Conservation (phyloP, 2,113 vertebrate genomes). For the Lamprotornis superbus region DNA sequence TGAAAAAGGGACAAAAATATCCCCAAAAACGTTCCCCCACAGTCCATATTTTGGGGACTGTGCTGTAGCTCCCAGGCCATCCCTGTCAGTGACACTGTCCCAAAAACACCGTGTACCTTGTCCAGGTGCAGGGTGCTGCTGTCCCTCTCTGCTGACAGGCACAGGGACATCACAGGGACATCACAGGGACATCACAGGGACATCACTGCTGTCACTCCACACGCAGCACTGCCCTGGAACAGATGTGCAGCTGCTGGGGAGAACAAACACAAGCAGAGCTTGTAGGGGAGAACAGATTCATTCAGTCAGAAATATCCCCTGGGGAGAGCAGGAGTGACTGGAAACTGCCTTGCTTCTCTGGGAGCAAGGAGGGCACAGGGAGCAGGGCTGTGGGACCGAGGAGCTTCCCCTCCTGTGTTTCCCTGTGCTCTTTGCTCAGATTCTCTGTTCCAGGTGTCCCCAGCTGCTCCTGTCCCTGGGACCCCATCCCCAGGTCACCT, state of each 20-base stretch:
- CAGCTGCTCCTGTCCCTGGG: background rate
- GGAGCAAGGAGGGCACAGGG: accelerated
- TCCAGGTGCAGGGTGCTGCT: accelerated
- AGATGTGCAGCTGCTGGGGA: background rate
- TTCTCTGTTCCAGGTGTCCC: background rate
- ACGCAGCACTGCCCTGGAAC: background rate
- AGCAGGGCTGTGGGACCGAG: accelerated
- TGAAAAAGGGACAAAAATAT: accelerated
- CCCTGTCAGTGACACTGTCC: accelerated
- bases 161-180: background rate
- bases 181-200: background rate
- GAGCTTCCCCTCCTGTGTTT: accelerated
- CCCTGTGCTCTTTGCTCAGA: background rate
- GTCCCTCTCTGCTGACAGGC: background rate
- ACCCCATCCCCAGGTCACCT: background rate
- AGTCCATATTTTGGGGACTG: background rate
- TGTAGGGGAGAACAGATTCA: background rate
- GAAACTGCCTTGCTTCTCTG: background rate
- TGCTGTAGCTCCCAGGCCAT: accelerated
- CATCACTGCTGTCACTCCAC: background rate
- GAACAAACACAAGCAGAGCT: background rate
- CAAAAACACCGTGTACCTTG: accelerated
- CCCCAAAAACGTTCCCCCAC: too few relatives aligned
- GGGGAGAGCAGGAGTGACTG: background rate
- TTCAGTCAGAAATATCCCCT: background rate